Evolutionary conservation across 2,797 vertebrate species (phyloP), one percentile per base, ranked within the genome.

Genomic region (Emydoidea blandingii): DNA sequence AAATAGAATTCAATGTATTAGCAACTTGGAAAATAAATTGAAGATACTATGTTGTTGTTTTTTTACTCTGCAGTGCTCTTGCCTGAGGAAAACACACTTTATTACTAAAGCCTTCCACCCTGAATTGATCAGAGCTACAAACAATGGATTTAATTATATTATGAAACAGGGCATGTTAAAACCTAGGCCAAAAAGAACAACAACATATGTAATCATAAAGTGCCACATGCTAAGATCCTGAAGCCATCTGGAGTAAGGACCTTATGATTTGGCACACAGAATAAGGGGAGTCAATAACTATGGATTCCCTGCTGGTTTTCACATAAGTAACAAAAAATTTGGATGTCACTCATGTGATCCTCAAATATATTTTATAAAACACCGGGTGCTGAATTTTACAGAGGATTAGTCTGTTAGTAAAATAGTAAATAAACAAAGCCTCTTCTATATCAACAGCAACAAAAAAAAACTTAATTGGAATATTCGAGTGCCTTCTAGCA

Each of bases 71-170:
- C 12, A 52, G 41, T 87, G 56, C 44, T 56, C 41, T 94, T 90
- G 79, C 10, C 52, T 85, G 78, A 86, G 91, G 93, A 96, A 52
- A 87, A 83, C 92, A 83, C 72, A 85, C 54, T 80, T 91, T 76
- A 85, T 87, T 88, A 89, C 57, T 68, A 89, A 84, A 6, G 52
- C 83, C 94, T 97, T 94, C 97, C 92, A 87, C 84, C 74, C 81
- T 59, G 72, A 76, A 31, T 96, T 95, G 74, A 94, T 80, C 84
- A 94, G 79, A 81, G 68, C 93, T 68, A 59, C 16, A 89, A 65
- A 85, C 57, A 96, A 59, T 88, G 80, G 95, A 91, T 92, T 91
- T 93, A 68, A 96, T 97, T 90, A 86, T 79, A 49, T 54, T 4
- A 96, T 83, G 10, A 81, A 88, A 83, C 25, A 11, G 59, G 50